phyloP scores from a whole-genome alignment of 2,797 vertebrate species.

The Rhincodon typus region DNA sequence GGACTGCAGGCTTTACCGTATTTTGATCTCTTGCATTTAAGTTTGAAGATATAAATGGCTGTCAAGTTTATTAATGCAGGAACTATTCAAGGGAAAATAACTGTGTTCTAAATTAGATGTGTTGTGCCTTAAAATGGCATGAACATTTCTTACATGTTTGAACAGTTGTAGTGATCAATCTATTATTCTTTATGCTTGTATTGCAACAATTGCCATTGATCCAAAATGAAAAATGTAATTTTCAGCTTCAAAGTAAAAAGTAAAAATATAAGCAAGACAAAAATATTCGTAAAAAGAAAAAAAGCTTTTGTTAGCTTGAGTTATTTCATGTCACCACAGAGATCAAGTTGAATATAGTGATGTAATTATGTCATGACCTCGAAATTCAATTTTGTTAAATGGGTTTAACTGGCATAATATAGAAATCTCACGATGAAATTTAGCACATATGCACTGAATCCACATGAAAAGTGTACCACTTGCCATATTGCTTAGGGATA shows the following conservation, averaged over 20 bases:
- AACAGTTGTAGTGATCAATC: background rate
- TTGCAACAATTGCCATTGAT: background rate
- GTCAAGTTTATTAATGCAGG: background rate
- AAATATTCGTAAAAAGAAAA: background rate
- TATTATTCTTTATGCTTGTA: background rate
- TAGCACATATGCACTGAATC: background rate
- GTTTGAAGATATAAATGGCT: background rate
- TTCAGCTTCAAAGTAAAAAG: background rate
- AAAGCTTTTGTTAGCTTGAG: background rate
- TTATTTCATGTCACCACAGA: background rate
- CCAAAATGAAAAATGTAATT: background rate
- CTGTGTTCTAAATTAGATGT: background rate
- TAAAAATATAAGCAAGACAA: background rate
- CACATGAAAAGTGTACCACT: background rate
- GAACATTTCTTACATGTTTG: background rate
- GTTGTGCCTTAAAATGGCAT: background rate
- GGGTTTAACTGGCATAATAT: background rate
- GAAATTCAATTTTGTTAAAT: background rate
- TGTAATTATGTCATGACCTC: background rate
- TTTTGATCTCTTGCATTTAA: background rate
- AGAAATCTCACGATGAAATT: no score
- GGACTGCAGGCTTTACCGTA: background rate
- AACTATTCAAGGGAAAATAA: background rate
- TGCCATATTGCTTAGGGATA: background rate
- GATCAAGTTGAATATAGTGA: background rate